Base-by-base conservation (phyloP, 2,888 invertebrate genomes). In the Hermodice carunculata region DNA sequence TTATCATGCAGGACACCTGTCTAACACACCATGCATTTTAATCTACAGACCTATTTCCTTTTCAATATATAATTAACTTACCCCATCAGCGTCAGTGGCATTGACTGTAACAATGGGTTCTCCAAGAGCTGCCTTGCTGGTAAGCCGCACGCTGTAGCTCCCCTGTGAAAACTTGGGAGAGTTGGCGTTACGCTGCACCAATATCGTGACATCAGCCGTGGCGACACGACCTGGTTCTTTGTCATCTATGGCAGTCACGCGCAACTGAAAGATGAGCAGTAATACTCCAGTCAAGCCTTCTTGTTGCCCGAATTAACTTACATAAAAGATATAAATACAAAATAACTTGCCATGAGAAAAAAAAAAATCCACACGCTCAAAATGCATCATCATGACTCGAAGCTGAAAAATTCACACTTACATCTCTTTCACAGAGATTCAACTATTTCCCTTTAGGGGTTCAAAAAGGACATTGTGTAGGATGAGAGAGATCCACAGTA, bases 121-220 rank as follows among this genome's bases (percentile, higher is more conserved):
- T 5, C 80, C 80, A 5, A 79, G 56, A 0, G 56, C 44, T n/a
- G 42, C 58, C 17, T 64, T 67, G 42, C 80, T 79, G 0, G 71
- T 37, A 19, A 81, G 64, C 0, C 66, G 61, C 3, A 57, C 61
- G 19, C 63, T 43, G 61, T 79, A 80, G 2, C 42, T 48, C 5
- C 34, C 40, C 14, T 65, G 58, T 8, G 42, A 32, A 67, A 83
- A 82, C 34, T 61, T 48, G 17, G 82, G 82, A 17, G 69, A 64
- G 61, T 76, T 76, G 28, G 79, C 77, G 58, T 81, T 82, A 19
- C 80, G 71, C 69, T 77, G 76, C 17, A 82, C 78, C 43, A 65
- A 66, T 29, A 83, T 78, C 28, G 75, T 77, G 22, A 81, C 78
- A 14, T 79, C 79, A 3, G 80, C 77, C 19, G 77, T 77, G n/a